Base-by-base conservation (phyloP, 2,797 vertebrate genomes). In the Hirundo rustica region DNA sequence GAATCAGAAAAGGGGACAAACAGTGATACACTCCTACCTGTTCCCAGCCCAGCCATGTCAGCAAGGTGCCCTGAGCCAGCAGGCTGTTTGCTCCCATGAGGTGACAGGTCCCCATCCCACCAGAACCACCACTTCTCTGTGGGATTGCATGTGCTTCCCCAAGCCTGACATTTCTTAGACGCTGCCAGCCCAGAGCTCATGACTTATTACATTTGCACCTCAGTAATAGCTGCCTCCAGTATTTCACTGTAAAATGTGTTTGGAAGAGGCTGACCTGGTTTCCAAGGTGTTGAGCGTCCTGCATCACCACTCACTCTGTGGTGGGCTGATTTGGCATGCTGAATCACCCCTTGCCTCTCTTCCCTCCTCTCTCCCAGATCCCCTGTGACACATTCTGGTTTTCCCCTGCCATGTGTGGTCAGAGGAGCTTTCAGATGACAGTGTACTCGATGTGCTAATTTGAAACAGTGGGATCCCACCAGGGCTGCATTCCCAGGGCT, bases 401-500 rank as follows among this genome's bases (percentile, higher is more conserved):
- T 29, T 10, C 11, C n/a, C 12, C 13, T 1, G 1, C 0, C 2
- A 45, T 79, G 40, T 64, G 87, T 76, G 75, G 42, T 71, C 84
- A 36, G 48, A 48, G 64, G 54, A 74, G 47, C n/a, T 48, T 42
- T 48, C 74, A 81, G 47, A 51, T 10, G 5, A 60, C 50, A 27
- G 18, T 0, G 0, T 3, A 5, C 51, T 57, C 61, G 60, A 47
- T 1, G 10, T 42, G 71, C 67, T 79, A 27, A 74, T 77, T 48
- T 45, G 61, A 79, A 92, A 21, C 70, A 86, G 61, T 1, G 0
- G 45, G 38, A 71, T 51, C 16, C 45, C 30, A 13, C 47, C 47
- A 27, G 29, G 23, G 22, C n/a, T 7, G 1, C 0, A 0, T 72
- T 89, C 58, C 84, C 0, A 1, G 34, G 40, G 9, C 57, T 77